Base-by-base conservation (phyloP, 2,888 invertebrate genomes). In the Parapristionchus giblindavisi region DNA sequence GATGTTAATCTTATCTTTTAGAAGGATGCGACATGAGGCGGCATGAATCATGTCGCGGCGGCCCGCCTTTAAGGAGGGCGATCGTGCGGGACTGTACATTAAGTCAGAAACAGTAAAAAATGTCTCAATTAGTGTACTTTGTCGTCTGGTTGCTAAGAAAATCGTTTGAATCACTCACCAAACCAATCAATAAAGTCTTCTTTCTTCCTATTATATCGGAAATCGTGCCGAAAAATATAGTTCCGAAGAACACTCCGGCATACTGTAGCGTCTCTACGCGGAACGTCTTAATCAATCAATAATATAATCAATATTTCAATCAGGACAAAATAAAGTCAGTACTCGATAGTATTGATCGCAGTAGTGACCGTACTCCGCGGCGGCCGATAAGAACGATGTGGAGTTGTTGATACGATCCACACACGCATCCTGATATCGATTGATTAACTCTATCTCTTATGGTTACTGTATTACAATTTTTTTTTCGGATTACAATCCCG, bases 231-330 rank as follows among this genome's bases (percentile, higher is more conserved):
- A 65, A 65, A 17, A 43, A 43, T 17, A 65, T 65, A 14, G 63
- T 65, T 27, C 63, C 63, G 43, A 65, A 65, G 63, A 65, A 65
- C 6, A 65, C 63, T 29, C 63, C 63, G 17, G 43, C 43, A 32
- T 65, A 65, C 63, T 65, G 63, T 43, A 65, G 40, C 2, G 63
- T 65, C 14, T 65, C 63, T 21, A 65, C 63, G 17, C 63, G 63
- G 17, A 65, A 43, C 6, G 43, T 43, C 63, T 61, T 29, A 8
- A 38, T 27, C 14, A 29, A 56, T 27, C 24, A 24, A 56, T 27
- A 14, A 6, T 52, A n/a, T 52, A 24, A 52, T 52, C 52, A n/a
- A 5, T 52, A 4, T 5, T n/a, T 4, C 5, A 5, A 27, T 14
- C 56, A 14, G 27, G 11, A 27, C 24, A 54, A 11, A 2, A 2